Conservation (phyloP, 2,113 vertebrate species). For the Ammodytes dubius region DNA sequence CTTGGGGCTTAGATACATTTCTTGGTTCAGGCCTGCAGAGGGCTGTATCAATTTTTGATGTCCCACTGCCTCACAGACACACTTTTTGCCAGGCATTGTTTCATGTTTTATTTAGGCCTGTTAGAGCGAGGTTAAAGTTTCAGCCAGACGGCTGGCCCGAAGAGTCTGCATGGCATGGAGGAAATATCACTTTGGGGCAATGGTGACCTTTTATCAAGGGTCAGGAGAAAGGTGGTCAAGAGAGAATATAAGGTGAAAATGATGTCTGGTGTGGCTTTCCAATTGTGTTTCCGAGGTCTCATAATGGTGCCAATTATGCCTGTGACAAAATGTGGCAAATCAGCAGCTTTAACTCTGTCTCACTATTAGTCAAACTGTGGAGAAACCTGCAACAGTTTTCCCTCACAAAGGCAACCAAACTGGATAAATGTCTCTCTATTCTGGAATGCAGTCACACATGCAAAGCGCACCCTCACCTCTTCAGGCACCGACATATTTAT, state of each 20-base stretch:
- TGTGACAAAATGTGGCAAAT: conserved; percentile 17
- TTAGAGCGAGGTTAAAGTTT: conserved; percentile 82
- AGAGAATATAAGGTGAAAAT: conserved; percentile 34
- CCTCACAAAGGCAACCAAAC: conserved; percentile 17
- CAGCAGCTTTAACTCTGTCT: neutral
- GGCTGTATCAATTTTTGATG: conserved; percentile 83
- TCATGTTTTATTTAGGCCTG: conserved; percentile 85
- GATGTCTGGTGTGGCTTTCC: conserved; percentile 15
- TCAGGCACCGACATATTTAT: conserved; percentile 81
- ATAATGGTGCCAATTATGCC: neutral
- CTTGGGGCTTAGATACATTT: conserved; percentile 80
- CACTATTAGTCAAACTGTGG: conserved; percentile 3
- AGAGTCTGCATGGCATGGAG: conserved; percentile 51
- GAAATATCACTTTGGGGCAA: conserved; percentile 73
- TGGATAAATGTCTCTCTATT: conserved; percentile 35
- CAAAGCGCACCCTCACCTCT: conserved; percentile 55
- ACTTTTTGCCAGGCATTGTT: conserved; percentile 79
- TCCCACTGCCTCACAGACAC: conserved; percentile 72
- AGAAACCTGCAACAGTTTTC: conserved; percentile 4
- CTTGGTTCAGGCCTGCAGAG: conserved; percentile 72
- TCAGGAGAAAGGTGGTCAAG: conserved; percentile 14
- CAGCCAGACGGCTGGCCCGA: conserved; percentile 59
- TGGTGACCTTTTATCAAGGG: conserved; percentile 65
- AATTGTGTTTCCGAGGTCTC: neutral
- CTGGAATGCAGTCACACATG: conserved; percentile 61